Evolutionary conservation across 2,797 vertebrate genomes (phyloP).

Genomic region (Heliangelus exortis): DNA sequence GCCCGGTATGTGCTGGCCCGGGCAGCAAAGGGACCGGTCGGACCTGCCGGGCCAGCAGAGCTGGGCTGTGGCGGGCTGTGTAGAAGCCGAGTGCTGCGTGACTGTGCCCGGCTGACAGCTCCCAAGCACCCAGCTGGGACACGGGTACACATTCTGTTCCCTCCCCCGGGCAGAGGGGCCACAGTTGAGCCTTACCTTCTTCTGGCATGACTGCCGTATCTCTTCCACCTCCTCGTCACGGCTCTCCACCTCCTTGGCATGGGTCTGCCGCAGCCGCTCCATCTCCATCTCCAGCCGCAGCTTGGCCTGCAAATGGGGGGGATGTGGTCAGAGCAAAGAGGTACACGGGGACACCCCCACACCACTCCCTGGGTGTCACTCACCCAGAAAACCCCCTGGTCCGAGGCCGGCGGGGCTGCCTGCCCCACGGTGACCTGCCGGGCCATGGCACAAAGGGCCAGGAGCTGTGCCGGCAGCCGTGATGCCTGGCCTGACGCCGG

Average conservation of each 20-base stretch:
- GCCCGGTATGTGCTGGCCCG: background rate
- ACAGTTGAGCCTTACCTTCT: constrained; percentile 83
- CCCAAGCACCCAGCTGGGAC: background rate
- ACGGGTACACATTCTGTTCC: background rate
- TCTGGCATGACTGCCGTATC: constrained; percentile 93
- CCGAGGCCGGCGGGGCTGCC: background rate
- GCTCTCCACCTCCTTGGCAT: constrained; percentile 93
- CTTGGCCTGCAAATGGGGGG: constrained; percentile 81
- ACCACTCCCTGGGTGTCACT: background rate
- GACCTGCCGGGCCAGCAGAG: constrained; percentile 1
- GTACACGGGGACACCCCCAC: accelerated
- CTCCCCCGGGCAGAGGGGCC: background rate
- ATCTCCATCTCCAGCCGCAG: constrained; percentile 98
- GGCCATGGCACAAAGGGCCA: constrained; percentile 11
- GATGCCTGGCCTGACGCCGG: background rate
- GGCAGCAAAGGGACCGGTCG: background rate
- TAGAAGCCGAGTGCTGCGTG: background rate
- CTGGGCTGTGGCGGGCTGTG: background rate
- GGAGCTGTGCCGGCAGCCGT: background rate
- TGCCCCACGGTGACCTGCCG: background rate
- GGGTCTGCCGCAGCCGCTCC: constrained; percentile 93
- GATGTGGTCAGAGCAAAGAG: background rate
- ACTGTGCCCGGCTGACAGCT: background rate
- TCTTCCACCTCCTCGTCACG: constrained; percentile 98
- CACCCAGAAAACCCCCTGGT: constrained; percentile 19